Evolutionary conservation across 2,113 vertebrate genomes (phyloP), one percentile per base, ranked within the genome.

Genomic region (Pungitius pungitius): DNA sequence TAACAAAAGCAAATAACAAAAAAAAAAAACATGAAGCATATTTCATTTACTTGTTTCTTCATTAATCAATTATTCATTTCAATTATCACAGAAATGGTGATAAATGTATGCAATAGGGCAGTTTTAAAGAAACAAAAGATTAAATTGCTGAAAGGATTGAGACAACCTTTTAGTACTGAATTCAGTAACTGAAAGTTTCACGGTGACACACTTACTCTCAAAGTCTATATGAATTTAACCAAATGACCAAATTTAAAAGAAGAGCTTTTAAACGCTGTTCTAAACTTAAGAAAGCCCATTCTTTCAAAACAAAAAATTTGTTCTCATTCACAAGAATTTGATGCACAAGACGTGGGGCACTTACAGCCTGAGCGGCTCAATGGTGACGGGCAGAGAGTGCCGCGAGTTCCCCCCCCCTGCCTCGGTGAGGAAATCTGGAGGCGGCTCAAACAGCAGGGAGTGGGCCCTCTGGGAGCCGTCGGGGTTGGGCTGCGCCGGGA

Each of bases 341-440:
- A 9, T 42, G n/a, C 2, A n/a, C 12, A 20, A 10, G 18, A 27
- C 37, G 30, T 26, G 35, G 47, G 10, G n/a, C 22, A 96, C 97
- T 97, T 89, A 99, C 97, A 98, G 96, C 94, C 96, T 95, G 45
- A 99, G 94, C 81, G 96, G 95, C 89, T 99, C 97, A 1, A 99
- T 96, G 88, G 96, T 96, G 90, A 98, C 80, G 0, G 96, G 97
- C 60, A 99, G 94, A 2, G 96, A 97, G 75, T 86, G 86, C 13
- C 96, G 91, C 2, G 39, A 2, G 58, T 77, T 85, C 1, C 86
- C 93, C 7, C 64, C 79, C 0, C n/a, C n/a, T n/a, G 3, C 14
- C 35, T 92, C 85, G 0, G 0, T 62, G 20, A 94, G 89, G 26
- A 95, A 84, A 1, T 88, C 92, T 1, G 93, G 93, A 15, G 78